These are phyloP conservation scores for Phoronis australis DNA, from an alignment of 2,888 invertebrate species.

Conservation along the genomic window DNA sequence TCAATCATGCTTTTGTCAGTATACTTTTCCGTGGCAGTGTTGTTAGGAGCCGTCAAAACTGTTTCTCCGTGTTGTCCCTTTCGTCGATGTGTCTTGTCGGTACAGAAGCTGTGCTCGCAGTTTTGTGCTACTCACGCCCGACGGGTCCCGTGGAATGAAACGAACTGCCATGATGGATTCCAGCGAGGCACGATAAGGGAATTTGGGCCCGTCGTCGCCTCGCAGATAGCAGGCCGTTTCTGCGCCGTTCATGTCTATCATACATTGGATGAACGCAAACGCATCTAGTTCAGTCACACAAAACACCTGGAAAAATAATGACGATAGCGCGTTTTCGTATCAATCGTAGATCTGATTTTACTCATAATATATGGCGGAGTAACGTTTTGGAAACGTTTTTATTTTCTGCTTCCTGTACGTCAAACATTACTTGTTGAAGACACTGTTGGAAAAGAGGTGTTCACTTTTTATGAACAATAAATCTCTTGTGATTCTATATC, in stretches of 20 bases:
- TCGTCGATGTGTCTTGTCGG: too few relatives aligned
- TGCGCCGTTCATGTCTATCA: conserved; percentile 18
- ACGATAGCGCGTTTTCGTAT: too few relatives aligned
- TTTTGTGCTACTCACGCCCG: conserved; percentile 21
- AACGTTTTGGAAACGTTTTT: not conserved
- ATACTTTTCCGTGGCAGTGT: too few relatives aligned
- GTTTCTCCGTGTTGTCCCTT: too few relatives aligned
- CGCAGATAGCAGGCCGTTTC: conserved; percentile 34
- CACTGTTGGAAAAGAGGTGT: too few relatives aligned
- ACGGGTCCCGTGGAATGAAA: conserved; percentile 38
- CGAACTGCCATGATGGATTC: conserved; percentile 36
- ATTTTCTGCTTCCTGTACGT: too few relatives aligned
- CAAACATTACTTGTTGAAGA: too few relatives aligned
- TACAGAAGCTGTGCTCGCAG: conserved; percentile 21
- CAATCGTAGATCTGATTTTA: too few relatives aligned
- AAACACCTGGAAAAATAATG: conserved; percentile 24
- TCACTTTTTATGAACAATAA: too few relatives aligned
- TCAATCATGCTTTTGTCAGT: too few relatives aligned
- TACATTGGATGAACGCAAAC: conserved; percentile 29
- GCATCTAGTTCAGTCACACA: conserved; percentile 39
- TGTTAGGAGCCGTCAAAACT: too few relatives aligned
- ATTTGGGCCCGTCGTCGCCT: conserved; percentile 44
- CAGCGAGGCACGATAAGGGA: conserved; percentile 33
- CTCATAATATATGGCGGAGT: not conserved
- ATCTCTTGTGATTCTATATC: too few relatives aligned